Evolutionary conservation across 2,888 invertebrate species (phyloP).

Genomic region (Rugalucina vietnamica): DNA sequence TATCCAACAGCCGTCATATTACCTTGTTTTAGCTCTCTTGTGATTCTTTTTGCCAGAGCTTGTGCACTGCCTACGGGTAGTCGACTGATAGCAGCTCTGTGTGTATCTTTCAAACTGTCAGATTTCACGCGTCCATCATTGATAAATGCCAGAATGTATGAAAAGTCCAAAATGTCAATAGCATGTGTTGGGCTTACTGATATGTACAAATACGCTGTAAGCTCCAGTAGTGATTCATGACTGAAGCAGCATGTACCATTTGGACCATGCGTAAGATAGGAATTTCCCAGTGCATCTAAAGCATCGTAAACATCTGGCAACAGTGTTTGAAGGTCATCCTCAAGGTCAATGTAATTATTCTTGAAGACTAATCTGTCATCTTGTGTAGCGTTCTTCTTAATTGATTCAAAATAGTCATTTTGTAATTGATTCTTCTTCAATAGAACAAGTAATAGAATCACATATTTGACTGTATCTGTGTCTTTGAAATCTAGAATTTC

Average conservation of each 20-base stretch:
- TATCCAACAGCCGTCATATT: not conserved
- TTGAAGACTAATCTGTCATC: not conserved
- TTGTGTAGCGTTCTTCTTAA: not conserved
- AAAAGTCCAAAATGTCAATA: not conserved
- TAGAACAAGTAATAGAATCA: not conserved
- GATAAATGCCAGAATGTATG: not conserved
- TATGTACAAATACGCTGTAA: not conserved
- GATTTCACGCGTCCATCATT: not conserved
- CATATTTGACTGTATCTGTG: not conserved
- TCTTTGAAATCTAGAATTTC: not conserved
- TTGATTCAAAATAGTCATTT: not conserved
- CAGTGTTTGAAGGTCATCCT: not conserved
- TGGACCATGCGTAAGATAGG: not conserved
- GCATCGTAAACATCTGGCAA: not conserved
- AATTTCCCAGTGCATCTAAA: not conserved
- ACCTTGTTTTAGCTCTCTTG: not conserved
- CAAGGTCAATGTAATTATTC: not conserved
- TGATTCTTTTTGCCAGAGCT: not conserved
- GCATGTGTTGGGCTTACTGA: not conserved
- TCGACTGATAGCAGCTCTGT: not conserved
- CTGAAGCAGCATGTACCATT: not conserved
- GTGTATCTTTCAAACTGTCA: not conserved
- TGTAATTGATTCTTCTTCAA: not conserved
- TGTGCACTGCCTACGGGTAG: not conserved
- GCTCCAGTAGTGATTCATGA: not conserved